Evolutionary conservation across 2,888 invertebrate species (phyloP).

Genomic region (Nymphalis c-album): DNA sequence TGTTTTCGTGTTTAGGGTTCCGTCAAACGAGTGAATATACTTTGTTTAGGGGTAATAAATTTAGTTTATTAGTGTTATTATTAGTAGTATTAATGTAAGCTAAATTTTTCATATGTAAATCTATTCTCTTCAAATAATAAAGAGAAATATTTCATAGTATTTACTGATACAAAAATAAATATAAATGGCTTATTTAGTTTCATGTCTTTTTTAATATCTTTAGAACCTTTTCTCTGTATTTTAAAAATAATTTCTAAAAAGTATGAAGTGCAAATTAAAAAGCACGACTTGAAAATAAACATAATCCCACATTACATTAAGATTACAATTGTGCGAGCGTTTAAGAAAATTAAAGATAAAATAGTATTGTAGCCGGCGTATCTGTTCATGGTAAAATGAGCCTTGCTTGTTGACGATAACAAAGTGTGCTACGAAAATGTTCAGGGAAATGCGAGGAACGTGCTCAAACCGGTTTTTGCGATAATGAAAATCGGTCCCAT

Average conservation of each 20-base stretch:
- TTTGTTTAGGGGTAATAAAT: too few relatives aligned
- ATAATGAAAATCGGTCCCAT: conserved; percentile 38
- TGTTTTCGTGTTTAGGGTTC: neutral
- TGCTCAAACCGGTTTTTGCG: conserved; percentile 39
- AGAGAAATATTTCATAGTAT: too few relatives aligned
- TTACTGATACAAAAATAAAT: too few relatives aligned
- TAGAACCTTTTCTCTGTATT: too few relatives aligned
- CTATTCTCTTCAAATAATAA: too few relatives aligned
- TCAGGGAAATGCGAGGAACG: conserved; percentile 41
- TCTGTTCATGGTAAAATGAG: conserved; percentile 33
- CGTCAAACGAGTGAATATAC: neutral
- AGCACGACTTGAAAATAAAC: neutral
- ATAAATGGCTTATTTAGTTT: too few relatives aligned
- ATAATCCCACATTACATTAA: conserved; percentile 24
- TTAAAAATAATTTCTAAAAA: too few relatives aligned
- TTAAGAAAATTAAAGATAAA: conserved; percentile 31
- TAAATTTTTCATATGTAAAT: too few relatives aligned
- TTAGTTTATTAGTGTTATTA: too few relatives aligned
- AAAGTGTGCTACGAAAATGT: conserved; percentile 34
- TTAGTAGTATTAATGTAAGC: too few relatives aligned
- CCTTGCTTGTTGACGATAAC: conserved; percentile 35
- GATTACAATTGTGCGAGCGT: conserved; percentile 31
- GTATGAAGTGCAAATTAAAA: too few relatives aligned
- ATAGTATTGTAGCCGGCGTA: conserved; percentile 23
- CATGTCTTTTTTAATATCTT: too few relatives aligned